Evolutionary conservation across 1,140 invertebrate genomes (phyloP), one percentile per base, ranked within the genome.

Genomic region (Brachionus sp.): DNA sequence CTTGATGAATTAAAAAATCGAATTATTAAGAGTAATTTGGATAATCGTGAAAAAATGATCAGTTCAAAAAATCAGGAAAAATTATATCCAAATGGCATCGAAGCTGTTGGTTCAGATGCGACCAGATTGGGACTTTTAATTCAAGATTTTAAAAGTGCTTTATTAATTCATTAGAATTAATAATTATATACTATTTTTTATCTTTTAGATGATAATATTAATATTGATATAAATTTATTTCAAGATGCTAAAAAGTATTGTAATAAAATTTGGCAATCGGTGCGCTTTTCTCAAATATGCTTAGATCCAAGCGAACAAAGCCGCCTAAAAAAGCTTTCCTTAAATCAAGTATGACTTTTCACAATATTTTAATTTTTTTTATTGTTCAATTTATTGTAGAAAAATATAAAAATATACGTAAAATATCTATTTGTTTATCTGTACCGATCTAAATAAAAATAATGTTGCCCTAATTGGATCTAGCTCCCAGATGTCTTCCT

Each of bases 261-360:
- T 89, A 99, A 99, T 90, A 99, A 99, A 88, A 91, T 99, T 39
- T 99, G 98, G 98, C 98, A 99, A 90, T 97, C 97, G 0, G 93
- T 94, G 3, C 95, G 94, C 89, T 99, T 99, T 88, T 93, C 95
- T 4, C 89, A 98, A 33, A 64, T 42, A 10, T 62, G 50, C 35
- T 7, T 64, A 5, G 53, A 64, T 2, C 16, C 16, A 50, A n/a
- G 6, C 2, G 29, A 82, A 5, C 50, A 42, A 25, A 64, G 35
- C 10, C 13, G 13, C 64, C 25, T 64, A 13, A 57, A 82, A 39
- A 25, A 19, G 19, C 35, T 35, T 5, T n/a, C 23, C 5, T 25
- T 44, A 23, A 62, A 44, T 33, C 19, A 82, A 64, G 77, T 82
- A 57, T 19, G 25, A 19, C 7, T n/a, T 50, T 25, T 57, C 46